Evolutionary conservation across 2,797 vertebrate species (phyloP).

Genomic region (Pelochelys cantorii): DNA sequence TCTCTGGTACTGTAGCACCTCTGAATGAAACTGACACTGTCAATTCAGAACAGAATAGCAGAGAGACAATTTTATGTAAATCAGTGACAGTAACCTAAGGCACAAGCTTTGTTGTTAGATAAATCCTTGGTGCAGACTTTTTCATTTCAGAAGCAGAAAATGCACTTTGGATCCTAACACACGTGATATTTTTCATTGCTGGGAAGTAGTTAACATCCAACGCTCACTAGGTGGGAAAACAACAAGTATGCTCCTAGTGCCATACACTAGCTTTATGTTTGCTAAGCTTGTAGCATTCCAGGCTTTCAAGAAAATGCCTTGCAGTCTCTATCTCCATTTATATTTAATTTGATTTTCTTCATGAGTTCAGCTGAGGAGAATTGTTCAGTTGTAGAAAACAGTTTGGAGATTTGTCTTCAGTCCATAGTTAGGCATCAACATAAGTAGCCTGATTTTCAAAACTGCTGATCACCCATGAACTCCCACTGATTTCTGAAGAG

Average conservation of each 20-base stretch:
- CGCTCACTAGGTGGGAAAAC: not conserved
- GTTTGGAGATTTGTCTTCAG: not conserved
- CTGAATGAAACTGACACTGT: not conserved
- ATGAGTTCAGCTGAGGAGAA: not conserved
- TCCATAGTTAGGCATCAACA: not conserved
- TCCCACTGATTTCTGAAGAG: not conserved
- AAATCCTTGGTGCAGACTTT: not conserved
- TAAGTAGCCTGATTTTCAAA: not conserved
- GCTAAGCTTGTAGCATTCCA: not conserved
- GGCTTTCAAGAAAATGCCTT: not conserved
- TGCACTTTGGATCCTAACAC: not conserved
- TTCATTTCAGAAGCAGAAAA: not conserved
- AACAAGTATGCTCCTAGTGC: not conserved
- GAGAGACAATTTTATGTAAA: not conserved
- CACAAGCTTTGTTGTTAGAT: not conserved
- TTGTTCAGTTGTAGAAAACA: not conserved
- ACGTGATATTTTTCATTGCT: constrained; percentile 6
- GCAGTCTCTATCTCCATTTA: not conserved
- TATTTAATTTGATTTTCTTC: not conserved
- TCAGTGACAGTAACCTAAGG: not conserved
- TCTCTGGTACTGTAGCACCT: not conserved
- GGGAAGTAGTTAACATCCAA: not conserved
- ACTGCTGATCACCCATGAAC: not conserved
- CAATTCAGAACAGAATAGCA: not conserved
- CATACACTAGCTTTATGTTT: not conserved